Percentiles rank a stretch among this genome's conserved stretches.
phyloP scores from a whole-genome alignment of 2,797 vertebrate species.

The Sebastiscus tertius region DNA sequence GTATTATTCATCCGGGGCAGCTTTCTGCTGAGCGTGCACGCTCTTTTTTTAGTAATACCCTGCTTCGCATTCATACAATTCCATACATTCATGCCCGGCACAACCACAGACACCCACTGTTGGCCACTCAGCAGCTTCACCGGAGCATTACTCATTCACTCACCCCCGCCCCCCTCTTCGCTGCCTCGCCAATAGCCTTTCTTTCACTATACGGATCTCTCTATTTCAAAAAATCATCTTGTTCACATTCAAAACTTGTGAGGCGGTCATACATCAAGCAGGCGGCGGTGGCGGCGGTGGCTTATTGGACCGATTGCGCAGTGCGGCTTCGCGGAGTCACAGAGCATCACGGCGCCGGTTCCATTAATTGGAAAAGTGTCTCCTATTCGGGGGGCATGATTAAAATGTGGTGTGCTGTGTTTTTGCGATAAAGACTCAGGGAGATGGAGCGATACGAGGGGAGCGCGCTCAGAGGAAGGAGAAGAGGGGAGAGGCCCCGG shows the following conservation, averaged over 20 bases:
- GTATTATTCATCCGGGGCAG: constrained; percentile 44
- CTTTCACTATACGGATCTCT: constrained; percentile 47
- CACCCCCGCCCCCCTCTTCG: background rate
- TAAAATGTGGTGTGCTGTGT: constrained; percentile 80
- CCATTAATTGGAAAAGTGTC: constrained; percentile 84
- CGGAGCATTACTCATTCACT: constrained; percentile 66
- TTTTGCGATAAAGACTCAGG: constrained; percentile 76
- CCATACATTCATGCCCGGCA: constrained; percentile 46
- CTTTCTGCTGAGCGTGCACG: constrained; percentile 58
- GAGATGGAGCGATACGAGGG: constrained; percentile 73
- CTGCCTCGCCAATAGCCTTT: constrained; percentile 46
- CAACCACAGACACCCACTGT: constrained; percentile 45
- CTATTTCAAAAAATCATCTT: constrained; percentile 61
- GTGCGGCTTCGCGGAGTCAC: constrained; percentile 62
- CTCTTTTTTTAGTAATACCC: constrained; percentile 41
- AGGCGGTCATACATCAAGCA: constrained; percentile 65
- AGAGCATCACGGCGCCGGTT: constrained; percentile 57
- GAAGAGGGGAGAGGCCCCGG: constrained; percentile 53
- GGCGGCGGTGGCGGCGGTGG: background rate
- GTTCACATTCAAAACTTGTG: constrained; percentile 68
- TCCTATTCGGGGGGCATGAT: constrained; percentile 79
- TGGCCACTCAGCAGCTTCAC: constrained; percentile 71
- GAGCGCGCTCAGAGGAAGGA: constrained; percentile 48
- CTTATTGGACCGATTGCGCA: constrained; percentile 63
- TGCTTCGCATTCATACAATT: constrained; percentile 64